Percentiles rank a stretch among this genome's conserved stretches.
phyloP scores from a whole-genome alignment of 2,113 vertebrate genomes.

The Apistogramma diplotaenia region DNA sequence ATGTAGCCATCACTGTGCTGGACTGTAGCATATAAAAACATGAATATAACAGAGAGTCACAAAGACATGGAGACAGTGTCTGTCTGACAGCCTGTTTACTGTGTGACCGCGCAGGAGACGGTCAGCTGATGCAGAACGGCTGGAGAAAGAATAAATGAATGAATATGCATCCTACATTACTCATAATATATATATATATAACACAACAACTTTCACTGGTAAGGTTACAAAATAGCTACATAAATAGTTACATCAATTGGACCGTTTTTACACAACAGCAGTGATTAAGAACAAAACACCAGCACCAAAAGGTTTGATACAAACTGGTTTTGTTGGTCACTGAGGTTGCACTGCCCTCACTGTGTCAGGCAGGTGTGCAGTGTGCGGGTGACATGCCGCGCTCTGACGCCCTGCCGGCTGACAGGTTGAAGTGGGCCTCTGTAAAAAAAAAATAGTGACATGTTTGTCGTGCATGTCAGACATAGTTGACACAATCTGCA shows the following conservation, averaged over 20 bases:
- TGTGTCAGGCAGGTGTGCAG: background rate
- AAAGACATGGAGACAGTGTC: background rate
- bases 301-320: background rate
- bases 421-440: constrained; percentile 10
- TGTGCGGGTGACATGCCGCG: background rate
- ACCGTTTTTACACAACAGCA: background rate
- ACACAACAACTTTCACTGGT: no score
- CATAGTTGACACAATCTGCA: constrained; percentile 2
- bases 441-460: background rate
- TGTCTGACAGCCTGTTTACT: constrained; percentile 8
- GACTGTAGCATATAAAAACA: background rate
- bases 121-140: constrained; percentile 44
- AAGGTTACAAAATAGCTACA: background rate
- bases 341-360: no score
- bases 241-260: no score
- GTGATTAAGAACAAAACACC: background rate
- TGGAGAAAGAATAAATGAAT: constrained; percentile 4
- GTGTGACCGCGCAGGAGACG: background rate
- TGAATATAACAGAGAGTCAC: background rate
- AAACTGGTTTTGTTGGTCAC: background rate
- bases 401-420: background rate
- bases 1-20: background rate
- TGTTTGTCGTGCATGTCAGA: constrained; percentile 13
- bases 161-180: background rate
- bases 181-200: no score